Conservation (phyloP, 2,888 invertebrate species). For the Acronicta psi region DNA sequence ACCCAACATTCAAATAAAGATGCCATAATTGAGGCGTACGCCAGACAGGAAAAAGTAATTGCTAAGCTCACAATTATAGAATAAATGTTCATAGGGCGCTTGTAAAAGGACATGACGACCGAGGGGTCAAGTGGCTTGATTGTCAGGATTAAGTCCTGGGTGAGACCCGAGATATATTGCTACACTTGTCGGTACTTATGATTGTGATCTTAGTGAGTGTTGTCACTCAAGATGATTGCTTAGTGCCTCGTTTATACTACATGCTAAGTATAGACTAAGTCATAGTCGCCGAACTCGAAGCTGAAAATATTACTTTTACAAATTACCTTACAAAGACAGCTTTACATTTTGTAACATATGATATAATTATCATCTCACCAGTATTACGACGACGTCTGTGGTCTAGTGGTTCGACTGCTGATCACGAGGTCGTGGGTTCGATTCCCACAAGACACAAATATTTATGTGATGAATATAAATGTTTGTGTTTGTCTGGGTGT, state of each 20-base stretch:
- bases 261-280: neutral
- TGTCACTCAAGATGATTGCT: slow-evolving; percentile 32
- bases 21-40: slow-evolving; percentile 17
- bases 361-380: no score
- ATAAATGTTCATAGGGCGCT: slow-evolving; percentile 43
- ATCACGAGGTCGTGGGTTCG: no score
- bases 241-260: slow-evolving; percentile 2
- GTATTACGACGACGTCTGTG: no score
- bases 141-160: slow-evolving; percentile 51
- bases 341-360: no score
- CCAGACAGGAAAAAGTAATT: slow-evolving; percentile 51
- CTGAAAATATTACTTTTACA: no score
- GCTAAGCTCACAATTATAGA: slow-evolving; percentile 42
- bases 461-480: no score
- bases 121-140: slow-evolving; percentile 53
- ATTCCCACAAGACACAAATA: no score
- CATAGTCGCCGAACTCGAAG: no score
- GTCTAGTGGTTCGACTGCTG: no score
- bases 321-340: no score
- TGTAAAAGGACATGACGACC: slow-evolving; percentile 35
- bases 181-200: slow-evolving; percentile 28
- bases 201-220: slow-evolving; percentile 23
- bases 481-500: no score
- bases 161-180: slow-evolving; percentile 40
- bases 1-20: slow-evolving; percentile 25